Percentiles rank a stretch among this genome's conserved stretches.
These are phyloP conservation scores for Microplitis demolitor DNA, from an alignment of 1,140 invertebrate genomes.

Conservation along the genomic window DNA sequence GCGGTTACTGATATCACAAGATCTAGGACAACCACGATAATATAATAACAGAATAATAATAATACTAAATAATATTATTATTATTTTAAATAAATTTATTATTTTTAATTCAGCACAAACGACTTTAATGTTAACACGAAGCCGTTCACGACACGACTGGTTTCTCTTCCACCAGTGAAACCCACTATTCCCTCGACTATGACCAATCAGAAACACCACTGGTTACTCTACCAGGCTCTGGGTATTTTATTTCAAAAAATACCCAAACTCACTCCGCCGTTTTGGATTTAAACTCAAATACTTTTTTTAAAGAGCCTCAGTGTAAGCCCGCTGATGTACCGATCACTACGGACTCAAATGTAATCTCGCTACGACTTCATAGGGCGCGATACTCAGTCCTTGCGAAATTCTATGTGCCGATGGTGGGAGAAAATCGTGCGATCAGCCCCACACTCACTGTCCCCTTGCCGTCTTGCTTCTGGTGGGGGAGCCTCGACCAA, in stretches of 20 bases:
- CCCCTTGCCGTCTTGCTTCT: neutral
- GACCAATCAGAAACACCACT: neutral
- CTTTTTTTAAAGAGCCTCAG: neutral
- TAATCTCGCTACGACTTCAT: conserved; percentile 21
- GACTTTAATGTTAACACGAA: neutral
- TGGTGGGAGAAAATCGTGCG: conserved; percentile 27
- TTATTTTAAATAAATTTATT: neutral
- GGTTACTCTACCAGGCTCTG: neutral
- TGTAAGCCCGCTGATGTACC: conserved; percentile 3
- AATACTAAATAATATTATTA: neutral
- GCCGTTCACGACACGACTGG: conserved; percentile 13
- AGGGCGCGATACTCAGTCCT: conserved; percentile 23
- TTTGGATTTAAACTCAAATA: neutral
- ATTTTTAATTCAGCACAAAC: neutral
- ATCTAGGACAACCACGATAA: neutral
- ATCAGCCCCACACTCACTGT: conserved; percentile 14
- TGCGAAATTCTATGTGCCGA: conserved; percentile 28
- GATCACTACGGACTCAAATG: conserved; percentile 9
- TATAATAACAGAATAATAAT: too few relatives aligned
- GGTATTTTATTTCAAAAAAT: too few relatives aligned
- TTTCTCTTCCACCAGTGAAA: neutral
- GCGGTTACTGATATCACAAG: neutral
- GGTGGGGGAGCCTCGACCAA: conserved; percentile 42
- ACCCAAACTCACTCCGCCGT: too few relatives aligned
- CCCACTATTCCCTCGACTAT: conserved; percentile 2